These are phyloP conservation scores for Eretmocerus hayati DNA, from an alignment of 2,888 invertebrate genomes.

Conservation along the genomic window DNA sequence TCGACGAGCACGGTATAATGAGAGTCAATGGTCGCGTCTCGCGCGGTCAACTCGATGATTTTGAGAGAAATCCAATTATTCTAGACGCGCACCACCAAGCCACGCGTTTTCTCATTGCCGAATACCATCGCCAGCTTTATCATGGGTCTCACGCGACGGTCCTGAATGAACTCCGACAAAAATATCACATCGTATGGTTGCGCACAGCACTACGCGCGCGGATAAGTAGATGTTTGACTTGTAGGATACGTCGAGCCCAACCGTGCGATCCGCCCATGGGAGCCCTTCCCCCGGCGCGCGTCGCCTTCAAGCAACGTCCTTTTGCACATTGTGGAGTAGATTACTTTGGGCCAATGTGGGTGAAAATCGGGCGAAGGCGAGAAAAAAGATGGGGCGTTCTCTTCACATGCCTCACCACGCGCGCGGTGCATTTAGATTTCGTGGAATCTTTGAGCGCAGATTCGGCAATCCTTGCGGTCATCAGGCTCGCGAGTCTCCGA, in stretches of 20 bases:
- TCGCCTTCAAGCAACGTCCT: not conserved
- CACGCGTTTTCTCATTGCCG: too few species aligned
- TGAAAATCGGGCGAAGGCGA: not conserved
- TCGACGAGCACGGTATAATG: too few species aligned
- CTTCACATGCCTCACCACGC: not conserved
- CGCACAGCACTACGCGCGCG: not conserved
- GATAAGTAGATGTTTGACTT: not conserved
- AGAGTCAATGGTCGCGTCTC: too few species aligned
- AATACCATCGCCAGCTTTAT: too few species aligned
- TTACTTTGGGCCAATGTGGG: not conserved
- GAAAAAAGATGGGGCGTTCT: slow-evolving; percentile 2
- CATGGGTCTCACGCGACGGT: too few species aligned
- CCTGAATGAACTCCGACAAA: not conserved
- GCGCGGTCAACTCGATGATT: too few species aligned
- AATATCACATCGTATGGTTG: not conserved
- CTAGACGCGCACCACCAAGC: too few species aligned
- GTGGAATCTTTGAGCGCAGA: not conserved
- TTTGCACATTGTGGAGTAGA: slow-evolving; percentile 1
- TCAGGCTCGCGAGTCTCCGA: not conserved
- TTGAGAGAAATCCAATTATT: too few species aligned
- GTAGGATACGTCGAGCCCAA: not conserved
- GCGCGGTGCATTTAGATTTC: not conserved
- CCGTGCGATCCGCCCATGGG: slow-evolving; percentile 1
- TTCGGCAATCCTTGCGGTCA: slow-evolving; percentile 1
- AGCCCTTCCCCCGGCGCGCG: not conserved